Percentiles rank a stretch among this genome's conserved stretches.
These are phyloP conservation scores for Scaptomyza reducta DNA, from an alignment of 2,888 invertebrate species.

Conservation along the genomic window DNA sequence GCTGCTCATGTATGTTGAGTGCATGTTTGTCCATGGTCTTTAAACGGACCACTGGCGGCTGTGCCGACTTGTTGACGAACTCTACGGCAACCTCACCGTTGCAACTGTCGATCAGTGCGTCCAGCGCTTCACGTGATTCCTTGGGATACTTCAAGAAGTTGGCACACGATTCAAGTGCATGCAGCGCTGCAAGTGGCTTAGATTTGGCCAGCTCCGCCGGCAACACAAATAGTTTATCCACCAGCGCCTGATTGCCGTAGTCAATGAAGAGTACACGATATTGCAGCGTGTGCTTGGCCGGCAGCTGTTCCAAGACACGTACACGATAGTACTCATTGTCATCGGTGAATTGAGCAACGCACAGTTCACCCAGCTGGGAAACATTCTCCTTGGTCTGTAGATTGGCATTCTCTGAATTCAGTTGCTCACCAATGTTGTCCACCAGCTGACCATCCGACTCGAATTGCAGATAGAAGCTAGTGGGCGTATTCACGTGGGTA, in stretches of 20 bases:
- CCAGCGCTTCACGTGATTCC: conserved; percentile 70
- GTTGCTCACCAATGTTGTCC: conserved; percentile 42
- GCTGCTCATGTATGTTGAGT: conserved; percentile 75
- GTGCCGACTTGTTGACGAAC: conserved; percentile 57
- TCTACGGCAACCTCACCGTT: conserved; percentile 76
- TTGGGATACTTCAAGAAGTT: conserved; percentile 82
- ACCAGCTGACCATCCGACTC: conserved; percentile 82
- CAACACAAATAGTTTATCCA: conserved; percentile 86
- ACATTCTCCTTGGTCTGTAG: conserved; percentile 74
- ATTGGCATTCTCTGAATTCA: conserved; percentile 57
- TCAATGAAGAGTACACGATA: conserved; percentile 90
- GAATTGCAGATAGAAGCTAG: conserved; percentile 91
- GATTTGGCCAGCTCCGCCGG: conserved; percentile 86
- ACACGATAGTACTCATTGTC: conserved; percentile 96
- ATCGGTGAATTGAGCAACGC: conserved; percentile 90
- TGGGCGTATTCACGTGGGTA: conserved; percentile 89
- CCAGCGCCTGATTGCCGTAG: conserved; percentile 87
- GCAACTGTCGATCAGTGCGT: conserved; percentile 75
- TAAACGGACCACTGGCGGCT: conserved; percentile 73
- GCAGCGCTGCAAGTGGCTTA: conserved; percentile 86
- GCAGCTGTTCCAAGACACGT: conserved; percentile 88
- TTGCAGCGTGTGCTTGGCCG: conserved; percentile 84
- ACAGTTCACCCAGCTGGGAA: conserved; percentile 85
- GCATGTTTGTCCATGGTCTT: conserved; percentile 63
- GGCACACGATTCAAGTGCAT: conserved; percentile 86